Evolutionary conservation across 2,113 vertebrate species (phyloP).

Genomic region (Lamprotornis superbus): DNA sequence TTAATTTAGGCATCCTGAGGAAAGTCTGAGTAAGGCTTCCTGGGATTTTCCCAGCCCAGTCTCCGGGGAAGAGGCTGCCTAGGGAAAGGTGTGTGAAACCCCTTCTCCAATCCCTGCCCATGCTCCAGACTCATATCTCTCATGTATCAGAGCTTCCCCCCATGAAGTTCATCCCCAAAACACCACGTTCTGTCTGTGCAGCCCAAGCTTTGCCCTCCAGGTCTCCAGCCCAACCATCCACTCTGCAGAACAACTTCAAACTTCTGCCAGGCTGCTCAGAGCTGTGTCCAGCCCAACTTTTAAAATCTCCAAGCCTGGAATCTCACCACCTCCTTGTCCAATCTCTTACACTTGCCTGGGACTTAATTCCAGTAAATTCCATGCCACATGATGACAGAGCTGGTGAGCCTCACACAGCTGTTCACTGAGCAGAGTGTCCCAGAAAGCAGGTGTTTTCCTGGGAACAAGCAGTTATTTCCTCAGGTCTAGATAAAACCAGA

Average conservation of each 20-base stretch:
- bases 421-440: background rate
- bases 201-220: background rate
- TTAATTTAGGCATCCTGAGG: background rate
- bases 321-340: background rate
- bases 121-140: rapidly evolving
- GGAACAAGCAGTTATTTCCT: background rate
- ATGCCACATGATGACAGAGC: background rate
- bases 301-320: background rate
- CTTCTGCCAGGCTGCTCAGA: background rate
- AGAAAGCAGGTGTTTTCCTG: background rate
- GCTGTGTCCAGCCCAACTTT: background rate
- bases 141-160: background rate
- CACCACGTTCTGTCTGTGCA: rapidly evolving
- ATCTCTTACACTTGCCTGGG: background rate
- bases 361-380: background rate
- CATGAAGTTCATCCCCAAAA: background rate
- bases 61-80: background rate
- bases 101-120: background rate
- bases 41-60: background rate
- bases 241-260: background rate
- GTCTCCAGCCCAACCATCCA: background rate
- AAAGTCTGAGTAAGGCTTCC: background rate
- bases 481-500: background rate
- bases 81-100: background rate
- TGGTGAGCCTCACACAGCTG: background rate